These are phyloP conservation scores for Yponomeuta plumbellus DNA, from an alignment of 2,888 invertebrate species.

Conservation along the genomic window DNA sequence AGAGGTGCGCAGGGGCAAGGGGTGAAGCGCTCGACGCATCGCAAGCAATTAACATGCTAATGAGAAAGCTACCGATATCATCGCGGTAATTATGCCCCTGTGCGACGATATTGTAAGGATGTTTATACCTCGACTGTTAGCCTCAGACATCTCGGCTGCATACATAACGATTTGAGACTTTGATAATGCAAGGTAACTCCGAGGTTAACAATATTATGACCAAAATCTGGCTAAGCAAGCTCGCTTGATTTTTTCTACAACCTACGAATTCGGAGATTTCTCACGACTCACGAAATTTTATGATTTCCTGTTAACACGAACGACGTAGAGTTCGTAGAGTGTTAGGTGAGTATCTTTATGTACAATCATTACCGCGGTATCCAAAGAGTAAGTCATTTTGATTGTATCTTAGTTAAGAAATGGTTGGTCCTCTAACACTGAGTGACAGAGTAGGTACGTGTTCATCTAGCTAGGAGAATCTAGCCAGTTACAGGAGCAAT, in stretches of 20 bases:
- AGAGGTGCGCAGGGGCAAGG: slow-evolving; percentile 24
- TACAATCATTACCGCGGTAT: slow-evolving; percentile 34
- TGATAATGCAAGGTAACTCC: slow-evolving; percentile 6
- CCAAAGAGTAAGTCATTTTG: not conserved
- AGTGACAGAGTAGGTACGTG: not conserved
- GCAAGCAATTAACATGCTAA: slow-evolving; percentile 71
- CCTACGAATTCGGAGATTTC: slow-evolving; percentile 37
- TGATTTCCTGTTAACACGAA: slow-evolving; percentile 64
- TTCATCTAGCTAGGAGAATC: not conserved
- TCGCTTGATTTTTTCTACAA: not conserved
- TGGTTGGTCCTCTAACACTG: not conserved
- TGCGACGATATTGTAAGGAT: slow-evolving; percentile 59
- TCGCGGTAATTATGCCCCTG: slow-evolving; percentile 67
- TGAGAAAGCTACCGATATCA: slow-evolving; percentile 68
- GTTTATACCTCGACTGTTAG: slow-evolving; percentile 47
- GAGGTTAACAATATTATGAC: slow-evolving; percentile 5
- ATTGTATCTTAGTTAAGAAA: slow-evolving; percentile 10
- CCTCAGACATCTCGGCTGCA: slow-evolving; percentile 38
- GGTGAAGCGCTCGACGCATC: slow-evolving; percentile 40
- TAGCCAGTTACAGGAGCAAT: not conserved
- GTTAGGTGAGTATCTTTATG: slow-evolving; percentile 58
- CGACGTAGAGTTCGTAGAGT: slow-evolving; percentile 38
- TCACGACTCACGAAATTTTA: slow-evolving; percentile 62
- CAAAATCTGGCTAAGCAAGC: not conserved
- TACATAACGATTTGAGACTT: slow-evolving; percentile 5